Conservation (phyloP, 2,888 invertebrate species). For the Argyresthia albistria region DNA sequence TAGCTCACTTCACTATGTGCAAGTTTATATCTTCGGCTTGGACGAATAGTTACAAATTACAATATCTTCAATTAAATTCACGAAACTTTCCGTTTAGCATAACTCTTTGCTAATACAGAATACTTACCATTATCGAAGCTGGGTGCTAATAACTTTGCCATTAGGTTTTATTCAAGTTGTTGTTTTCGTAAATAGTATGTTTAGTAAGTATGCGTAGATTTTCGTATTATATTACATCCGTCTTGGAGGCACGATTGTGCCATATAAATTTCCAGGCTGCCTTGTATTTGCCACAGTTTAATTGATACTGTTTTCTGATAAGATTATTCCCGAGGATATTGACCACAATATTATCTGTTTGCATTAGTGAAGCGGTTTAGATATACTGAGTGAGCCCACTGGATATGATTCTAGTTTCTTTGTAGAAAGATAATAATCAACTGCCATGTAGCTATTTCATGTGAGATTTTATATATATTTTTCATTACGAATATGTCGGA, state of each 20-base stretch:
- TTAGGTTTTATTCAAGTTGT: conserved; percentile 15
- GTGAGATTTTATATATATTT: neutral
- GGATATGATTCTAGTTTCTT: neutral
- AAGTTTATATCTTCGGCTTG: too few species aligned
- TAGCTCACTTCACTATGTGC: too few species aligned
- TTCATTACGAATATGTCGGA: too few species aligned
- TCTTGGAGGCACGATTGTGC: conserved; percentile 22
- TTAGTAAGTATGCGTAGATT: neutral
- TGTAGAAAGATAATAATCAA: too few species aligned
- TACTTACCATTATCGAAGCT: neutral
- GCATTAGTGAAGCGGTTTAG: too few species aligned
- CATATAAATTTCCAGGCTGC: conserved; percentile 28
- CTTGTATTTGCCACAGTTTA: conserved; percentile 23
- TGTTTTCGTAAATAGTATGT: neutral
- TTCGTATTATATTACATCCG: neutral
- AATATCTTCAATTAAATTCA: too few species aligned
- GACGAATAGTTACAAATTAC: too few species aligned
- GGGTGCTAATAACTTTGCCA: conserved; percentile 36
- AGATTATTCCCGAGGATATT: too few species aligned
- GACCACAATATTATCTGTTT: too few species aligned
- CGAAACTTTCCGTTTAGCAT: too few species aligned
- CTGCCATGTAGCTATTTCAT: neutral
- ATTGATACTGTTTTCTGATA: neutral
- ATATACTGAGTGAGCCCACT: neutral
- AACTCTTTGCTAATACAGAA: too few species aligned